A percentile compares a stretch with the other conserved stretches of the same genome.
Evolutionary conservation across 2,888 invertebrate genomes (phyloP).

Genomic region (Labia minor): DNA sequence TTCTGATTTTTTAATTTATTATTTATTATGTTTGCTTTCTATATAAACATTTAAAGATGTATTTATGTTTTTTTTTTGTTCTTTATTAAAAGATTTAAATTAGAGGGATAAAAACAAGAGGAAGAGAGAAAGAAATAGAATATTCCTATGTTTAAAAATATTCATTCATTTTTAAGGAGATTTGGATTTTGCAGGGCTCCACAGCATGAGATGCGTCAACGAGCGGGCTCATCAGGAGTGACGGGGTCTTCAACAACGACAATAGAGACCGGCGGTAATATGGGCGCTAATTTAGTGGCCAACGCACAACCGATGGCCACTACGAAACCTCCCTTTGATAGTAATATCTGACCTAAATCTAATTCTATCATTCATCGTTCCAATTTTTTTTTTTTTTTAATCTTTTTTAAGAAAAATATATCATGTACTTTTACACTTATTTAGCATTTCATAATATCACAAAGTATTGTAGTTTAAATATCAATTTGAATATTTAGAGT

Average conservation of each 20-base stretch:
- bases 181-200: conserved; percentile 53
- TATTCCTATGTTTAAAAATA: too few relatives aligned
- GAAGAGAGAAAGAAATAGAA: too few relatives aligned
- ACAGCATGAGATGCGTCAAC: conserved; percentile 66
- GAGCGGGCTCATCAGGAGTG: conserved; percentile 43
- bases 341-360: conserved; percentile 22
- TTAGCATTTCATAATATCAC: too few relatives aligned
- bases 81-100: too few relatives aligned
- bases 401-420: not conserved
- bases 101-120: too few relatives aligned
- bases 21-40: too few relatives aligned
- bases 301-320: conserved; percentile 72
- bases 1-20: too few relatives aligned
- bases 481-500: not conserved
- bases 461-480: too few relatives aligned
- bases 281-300: conserved; percentile 54
- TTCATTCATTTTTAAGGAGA: too few relatives aligned
- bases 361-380: not conserved
- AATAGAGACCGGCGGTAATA: not conserved
- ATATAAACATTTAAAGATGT: too few relatives aligned
- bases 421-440: too few relatives aligned
- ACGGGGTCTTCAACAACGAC: conserved; percentile 28
- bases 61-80: too few relatives aligned
- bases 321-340: conserved; percentile 48
- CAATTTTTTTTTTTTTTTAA: not conserved